Percentiles rank a stretch among this genome's conserved stretches.
phyloP scores from a whole-genome alignment of 2,113 vertebrate species.

The Acanthochromis polyacanthus region DNA sequence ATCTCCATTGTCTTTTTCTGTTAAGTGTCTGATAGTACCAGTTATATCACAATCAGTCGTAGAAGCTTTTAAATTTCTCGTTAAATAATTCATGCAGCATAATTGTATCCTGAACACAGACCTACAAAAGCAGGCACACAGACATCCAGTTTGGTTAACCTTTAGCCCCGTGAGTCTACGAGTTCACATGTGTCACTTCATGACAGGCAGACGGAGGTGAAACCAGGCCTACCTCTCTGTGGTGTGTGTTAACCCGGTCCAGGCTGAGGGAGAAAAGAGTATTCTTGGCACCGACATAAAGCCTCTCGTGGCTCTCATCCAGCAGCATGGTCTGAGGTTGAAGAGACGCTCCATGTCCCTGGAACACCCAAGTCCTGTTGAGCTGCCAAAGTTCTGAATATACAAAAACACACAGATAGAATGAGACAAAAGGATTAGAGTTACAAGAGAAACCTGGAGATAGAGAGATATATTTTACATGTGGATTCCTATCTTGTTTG shows the following conservation, averaged over 20 bases:
- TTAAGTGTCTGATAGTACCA: too few relatives aligned
- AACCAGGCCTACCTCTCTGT: conserved; percentile 87
- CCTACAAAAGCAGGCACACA: background rate
- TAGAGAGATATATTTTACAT: conserved; percentile 7
- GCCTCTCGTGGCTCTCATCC: conserved; percentile 93
- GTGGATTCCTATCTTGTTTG: background rate
- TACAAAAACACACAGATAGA: conserved; percentile 56
- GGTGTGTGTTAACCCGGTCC: conserved; percentile 89
- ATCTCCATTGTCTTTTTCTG: too few relatives aligned
- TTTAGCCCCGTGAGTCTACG: background rate
- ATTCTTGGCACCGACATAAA: conserved; percentile 95
- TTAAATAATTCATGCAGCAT: background rate
- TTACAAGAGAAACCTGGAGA: background rate
- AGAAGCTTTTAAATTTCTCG: background rate
- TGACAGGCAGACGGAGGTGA: background rate
- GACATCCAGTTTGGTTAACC: conserved; percentile 19
- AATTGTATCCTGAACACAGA: background rate
- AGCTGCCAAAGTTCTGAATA: conserved; percentile 92
- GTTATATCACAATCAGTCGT: too few relatives aligned
- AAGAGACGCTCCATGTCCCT: conserved; percentile 86
- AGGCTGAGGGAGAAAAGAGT: conserved; percentile 93
- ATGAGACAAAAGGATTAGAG: conserved; percentile 11
- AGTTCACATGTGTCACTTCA: conserved; percentile 16
- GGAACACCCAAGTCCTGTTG: conserved; percentile 95
- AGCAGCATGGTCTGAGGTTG: conserved; percentile 92